Base-by-base conservation (phyloP, 2,888 invertebrate genomes). In the Diarsia dahlii region DNA sequence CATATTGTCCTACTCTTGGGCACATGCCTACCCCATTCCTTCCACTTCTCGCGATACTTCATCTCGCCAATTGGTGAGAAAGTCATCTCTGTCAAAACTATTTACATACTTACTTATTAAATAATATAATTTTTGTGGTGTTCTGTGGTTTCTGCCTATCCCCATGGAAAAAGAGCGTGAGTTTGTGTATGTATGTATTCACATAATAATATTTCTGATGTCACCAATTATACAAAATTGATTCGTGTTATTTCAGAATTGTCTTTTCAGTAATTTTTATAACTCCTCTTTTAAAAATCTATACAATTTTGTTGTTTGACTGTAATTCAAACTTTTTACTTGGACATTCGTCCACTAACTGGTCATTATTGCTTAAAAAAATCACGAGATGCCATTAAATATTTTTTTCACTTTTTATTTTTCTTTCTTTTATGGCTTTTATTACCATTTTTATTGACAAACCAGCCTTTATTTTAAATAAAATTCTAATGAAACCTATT, bases 351-450 rank as follows among this genome's bases (percentile, higher is more conserved):
- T 13, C 9, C 34, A 3, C 13, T 13, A 46, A 50, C 52, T 34
- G 39, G 78, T 54, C 46, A 39, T 23, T 15, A 6, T 20, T 20
- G 9, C 5, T 20, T 20, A 46, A 78, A 69, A 69, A 77, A 56
- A 39, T n/a, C 5, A n/a, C 9, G 28, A 78, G 28, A 56, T 48
- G 20, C 23, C 39, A 39, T 48, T n/a, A 46, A 18, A 3, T 48
- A 4, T 3, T 15, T 39, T 52, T 28, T 9, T n/a, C n/a, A n/a
- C 0, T 20, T n/a, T 8, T 18, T 28, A 2, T 23, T 60, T 74
- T 62, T 75, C 15, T n/a, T 15, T 46, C 6, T 8, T 12, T 5
- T 39, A 58, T 18, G 15, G 20, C 3, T 23, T 54, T 46, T 23
- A 2, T 3, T 46, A 8, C 34, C 20, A 23, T 34, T 74, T 28